Base-by-base conservation (phyloP, 2,888 invertebrate genomes). In the Drosophila silvestris region DNA sequence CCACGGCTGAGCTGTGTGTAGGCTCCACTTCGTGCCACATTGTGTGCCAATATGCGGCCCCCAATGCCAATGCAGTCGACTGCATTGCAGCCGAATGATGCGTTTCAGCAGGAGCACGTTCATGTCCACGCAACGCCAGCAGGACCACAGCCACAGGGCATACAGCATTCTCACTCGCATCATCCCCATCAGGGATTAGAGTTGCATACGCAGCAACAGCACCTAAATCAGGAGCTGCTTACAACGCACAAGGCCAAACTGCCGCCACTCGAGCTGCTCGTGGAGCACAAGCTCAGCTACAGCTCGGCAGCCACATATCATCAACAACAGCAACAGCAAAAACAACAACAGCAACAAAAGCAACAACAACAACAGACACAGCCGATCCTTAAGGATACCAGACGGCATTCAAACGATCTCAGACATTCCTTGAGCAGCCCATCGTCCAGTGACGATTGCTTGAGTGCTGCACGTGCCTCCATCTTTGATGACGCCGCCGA, bases 401-500 rank as follows among this genome's bases (percentile, higher is more conserved):
- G 82, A 60, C 30, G 35, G n/a, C 56, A 53, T 3, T 30, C 50
- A 33, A 58, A 51, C 51, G 77, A 85, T 79, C 72, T 72, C 47
- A 58, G 68, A 79, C 69, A 79, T 65, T 72, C 77, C 19, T 64
- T 70, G 32, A 74, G 70, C 68, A 79, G 74, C 63, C 62, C 81
- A 6, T 82, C 89, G 47, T 90, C 91, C 63, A 90, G 89, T 65
- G 91, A 91, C 65, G 89, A 90, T 53, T 89, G 82, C 62, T 63
- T 58, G 30, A 71, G 64, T 26, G 54, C 82, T n/a, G 60, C 74
- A 44, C 74, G 86, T 35, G 82, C 89, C 37, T 85, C 80, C 52
- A 83, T 77, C 19, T 92, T 92, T 70, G 92, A 92, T 82, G 92
- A 92, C 82, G 91, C 92, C 39, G 92, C 92, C n/a, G 91, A 92